phyloP scores from a whole-genome alignment of 2,888 invertebrate species.

The Thera britannica region DNA sequence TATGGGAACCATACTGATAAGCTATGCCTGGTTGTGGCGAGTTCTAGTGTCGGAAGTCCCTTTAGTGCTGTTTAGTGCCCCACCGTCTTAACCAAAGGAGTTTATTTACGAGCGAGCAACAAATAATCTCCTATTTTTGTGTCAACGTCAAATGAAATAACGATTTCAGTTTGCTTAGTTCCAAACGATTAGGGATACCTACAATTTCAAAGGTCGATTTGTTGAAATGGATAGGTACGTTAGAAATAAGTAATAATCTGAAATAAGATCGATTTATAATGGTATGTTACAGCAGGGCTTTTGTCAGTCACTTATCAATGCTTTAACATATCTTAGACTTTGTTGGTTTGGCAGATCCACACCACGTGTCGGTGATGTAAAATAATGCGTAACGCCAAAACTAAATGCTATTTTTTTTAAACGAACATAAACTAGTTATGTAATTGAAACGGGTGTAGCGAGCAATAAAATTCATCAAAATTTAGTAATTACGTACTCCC shows the following conservation, averaged over 20 bases:
- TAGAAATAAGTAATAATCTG: neutral
- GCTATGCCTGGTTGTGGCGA: neutral
- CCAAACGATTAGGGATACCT: neutral
- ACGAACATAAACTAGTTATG: conserved; percentile 7
- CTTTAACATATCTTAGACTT: neutral
- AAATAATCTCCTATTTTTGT: neutral
- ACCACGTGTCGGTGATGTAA: neutral
- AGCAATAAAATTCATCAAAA: neutral
- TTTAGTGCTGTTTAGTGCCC: neutral
- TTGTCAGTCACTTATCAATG: no score
- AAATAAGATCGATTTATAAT: neutral
- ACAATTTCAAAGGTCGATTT: conserved; percentile 8
- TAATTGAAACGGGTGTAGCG: conserved; percentile 3
- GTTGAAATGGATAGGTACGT: conserved; percentile 20
- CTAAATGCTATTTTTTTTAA: neutral
- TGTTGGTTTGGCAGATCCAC: neutral
- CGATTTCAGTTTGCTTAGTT: neutral
- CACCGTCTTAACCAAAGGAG: neutral
- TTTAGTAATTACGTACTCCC: conserved; percentile 11
- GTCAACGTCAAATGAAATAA: neutral
- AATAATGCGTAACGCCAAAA: neutral
- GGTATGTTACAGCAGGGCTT: neutral
- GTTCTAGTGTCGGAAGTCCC: neutral
- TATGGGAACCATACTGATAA: neutral
- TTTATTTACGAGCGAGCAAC: neutral